phyloP scores from a whole-genome alignment of 23 tunicate genomes.

The Styela plicata region DNA sequence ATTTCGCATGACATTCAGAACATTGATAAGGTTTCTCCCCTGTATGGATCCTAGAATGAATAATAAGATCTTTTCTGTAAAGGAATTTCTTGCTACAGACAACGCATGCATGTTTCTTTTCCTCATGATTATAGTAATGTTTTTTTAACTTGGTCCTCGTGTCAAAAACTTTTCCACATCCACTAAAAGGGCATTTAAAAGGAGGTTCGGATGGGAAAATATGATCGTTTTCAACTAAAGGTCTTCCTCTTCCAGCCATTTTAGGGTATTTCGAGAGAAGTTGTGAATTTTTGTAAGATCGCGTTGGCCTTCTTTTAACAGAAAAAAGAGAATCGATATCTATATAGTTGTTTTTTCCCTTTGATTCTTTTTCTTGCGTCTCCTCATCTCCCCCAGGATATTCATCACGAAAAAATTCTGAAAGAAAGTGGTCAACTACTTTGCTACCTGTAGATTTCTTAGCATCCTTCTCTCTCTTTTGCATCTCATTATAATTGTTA shows the following conservation, averaged over 20 bases:
- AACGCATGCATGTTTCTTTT: background rate
- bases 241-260: background rate
- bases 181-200: background rate
- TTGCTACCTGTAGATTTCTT: background rate
- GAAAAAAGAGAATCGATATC: background rate
- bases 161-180: background rate
- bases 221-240: background rate
- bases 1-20: conserved; percentile 49
- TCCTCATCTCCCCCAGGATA: background rate
- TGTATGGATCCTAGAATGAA: conserved; percentile 61
- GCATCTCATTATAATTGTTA: background rate
- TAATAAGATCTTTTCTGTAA: conserved; percentile 3
- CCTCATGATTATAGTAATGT: conserved; percentile 2
- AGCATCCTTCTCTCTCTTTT: background rate
- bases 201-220: conserved; percentile 4
- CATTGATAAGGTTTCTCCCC: conserved; percentile 71
- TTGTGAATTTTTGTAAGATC: background rate
- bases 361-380: too few species aligned
- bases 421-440: background rate
- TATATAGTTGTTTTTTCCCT: background rate
- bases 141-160: background rate
- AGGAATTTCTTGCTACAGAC: background rate
- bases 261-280: background rate
- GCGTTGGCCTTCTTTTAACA: background rate
- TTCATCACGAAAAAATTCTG: background rate